Percentiles rank a stretch among this genome's conserved stretches.
These are phyloP conservation scores for Drosophila nigrodunni DNA, from an alignment of 1,140 invertebrate species.

Conservation along the genomic window DNA sequence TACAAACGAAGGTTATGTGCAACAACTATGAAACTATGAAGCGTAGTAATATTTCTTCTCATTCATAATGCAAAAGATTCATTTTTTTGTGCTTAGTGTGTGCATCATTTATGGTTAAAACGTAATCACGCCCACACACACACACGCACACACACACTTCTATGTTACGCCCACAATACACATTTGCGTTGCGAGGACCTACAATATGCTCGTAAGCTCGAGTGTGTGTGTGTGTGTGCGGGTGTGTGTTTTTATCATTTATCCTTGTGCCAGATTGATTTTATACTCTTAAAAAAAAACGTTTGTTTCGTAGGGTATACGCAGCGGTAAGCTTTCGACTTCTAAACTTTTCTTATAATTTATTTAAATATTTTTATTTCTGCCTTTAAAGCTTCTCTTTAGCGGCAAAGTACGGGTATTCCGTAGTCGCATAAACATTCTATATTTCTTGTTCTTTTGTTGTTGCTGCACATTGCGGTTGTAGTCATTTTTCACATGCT, in stretches of 20 bases:
- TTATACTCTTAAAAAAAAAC: constrained; percentile 1
- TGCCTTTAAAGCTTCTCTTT: background rate
- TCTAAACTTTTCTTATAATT: background rate
- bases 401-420: background rate
- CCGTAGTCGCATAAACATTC: background rate
- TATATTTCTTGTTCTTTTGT: constrained; percentile 8
- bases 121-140: constrained; percentile 6
- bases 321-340: background rate
- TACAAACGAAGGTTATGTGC: constrained; percentile 13
- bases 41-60: constrained; percentile 23
- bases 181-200: constrained; percentile 19
- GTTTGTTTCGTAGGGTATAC: background rate
- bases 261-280: constrained; percentile 80
- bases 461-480: constrained; percentile 53
- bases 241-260: constrained; percentile 34
- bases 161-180: constrained; percentile 38
- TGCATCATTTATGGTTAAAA: constrained; percentile 27
- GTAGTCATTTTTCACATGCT: constrained; percentile 46
- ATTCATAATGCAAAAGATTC: constrained; percentile 49
- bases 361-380: background rate
- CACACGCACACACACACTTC: constrained; percentile 20
- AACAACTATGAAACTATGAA: background rate
- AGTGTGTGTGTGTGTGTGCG: too few relatives aligned
- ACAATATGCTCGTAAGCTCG: background rate
- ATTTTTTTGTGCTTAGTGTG: constrained; percentile 1